Evolutionary conservation across 2,113 vertebrate genomes (phyloP).

Genomic region (Notothenia coriiceps): DNA sequence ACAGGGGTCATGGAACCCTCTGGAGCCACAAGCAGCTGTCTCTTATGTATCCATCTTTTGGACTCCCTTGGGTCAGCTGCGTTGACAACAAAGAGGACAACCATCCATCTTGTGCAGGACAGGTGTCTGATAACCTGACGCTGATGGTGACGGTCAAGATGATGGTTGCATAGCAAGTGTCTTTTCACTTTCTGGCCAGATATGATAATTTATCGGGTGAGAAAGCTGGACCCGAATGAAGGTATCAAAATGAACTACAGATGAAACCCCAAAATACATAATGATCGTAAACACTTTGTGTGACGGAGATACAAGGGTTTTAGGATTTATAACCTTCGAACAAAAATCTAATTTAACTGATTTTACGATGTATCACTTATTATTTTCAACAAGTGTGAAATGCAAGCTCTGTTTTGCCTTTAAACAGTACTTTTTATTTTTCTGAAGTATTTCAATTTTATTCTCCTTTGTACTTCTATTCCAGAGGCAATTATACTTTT

Average conservation of each 20-base stretch:
- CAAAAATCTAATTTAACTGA: too few relatives aligned
- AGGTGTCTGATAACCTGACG: conserved; percentile 54
- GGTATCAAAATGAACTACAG: conserved; percentile 2
- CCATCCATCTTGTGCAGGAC: conserved; percentile 33
- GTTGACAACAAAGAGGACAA: conserved; percentile 66
- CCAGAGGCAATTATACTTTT: neutral
- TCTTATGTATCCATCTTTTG: conserved; percentile 40
- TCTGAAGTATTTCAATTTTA: neutral
- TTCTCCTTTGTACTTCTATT: neutral
- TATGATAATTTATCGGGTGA: conserved; percentile 39
- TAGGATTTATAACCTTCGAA: conserved; percentile 37
- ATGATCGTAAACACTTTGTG: conserved; percentile 48
- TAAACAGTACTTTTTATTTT: neutral
- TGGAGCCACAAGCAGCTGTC: conserved; percentile 55
- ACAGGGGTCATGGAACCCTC: conserved; percentile 61
- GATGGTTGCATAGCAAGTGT: conserved; percentile 12
- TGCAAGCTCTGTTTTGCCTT: neutral
- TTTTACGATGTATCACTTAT: neutral
- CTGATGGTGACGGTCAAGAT: conserved; percentile 30
- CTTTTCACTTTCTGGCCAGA: conserved; percentile 49
- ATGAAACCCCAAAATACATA: conserved; percentile 54
- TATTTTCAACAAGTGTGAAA: neutral
- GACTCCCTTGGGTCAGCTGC: conserved; percentile 10
- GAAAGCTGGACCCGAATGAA: conserved; percentile 41
- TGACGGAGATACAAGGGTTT: conserved; percentile 22